These are phyloP conservation scores for Mionectes olivaceus DNA, from an alignment of 2,797 vertebrate genomes.

Conservation along the genomic window DNA sequence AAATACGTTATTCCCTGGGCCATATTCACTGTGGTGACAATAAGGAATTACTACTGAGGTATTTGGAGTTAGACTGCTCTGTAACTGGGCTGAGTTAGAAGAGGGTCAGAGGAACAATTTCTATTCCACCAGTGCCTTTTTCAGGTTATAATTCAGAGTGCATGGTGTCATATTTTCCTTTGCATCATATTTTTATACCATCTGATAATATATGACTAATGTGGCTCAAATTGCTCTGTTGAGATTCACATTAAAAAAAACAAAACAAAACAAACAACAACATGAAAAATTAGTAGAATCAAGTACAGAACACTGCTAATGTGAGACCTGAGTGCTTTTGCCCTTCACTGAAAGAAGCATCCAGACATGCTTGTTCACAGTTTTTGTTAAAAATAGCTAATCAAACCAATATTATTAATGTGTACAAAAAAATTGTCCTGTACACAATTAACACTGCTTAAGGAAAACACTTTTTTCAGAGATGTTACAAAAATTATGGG, in stretches of 20 bases:
- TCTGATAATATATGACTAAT: not conserved
- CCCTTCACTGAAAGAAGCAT: not conserved
- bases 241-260: not conserved
- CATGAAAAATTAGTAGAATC: not conserved
- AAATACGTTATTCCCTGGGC: not conserved
- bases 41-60: not conserved
- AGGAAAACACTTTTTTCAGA: constrained; percentile 10
- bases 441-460: constrained; percentile 8
- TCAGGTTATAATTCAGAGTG: not conserved
- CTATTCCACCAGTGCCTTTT: not conserved
- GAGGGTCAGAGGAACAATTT: not conserved
- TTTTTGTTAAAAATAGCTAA: constrained; percentile 22
- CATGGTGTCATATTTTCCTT: not conserved
- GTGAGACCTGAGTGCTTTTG: not conserved
- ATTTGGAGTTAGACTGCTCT: not conserved
- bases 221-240: not conserved
- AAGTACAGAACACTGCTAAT: not conserved
- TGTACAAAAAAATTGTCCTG: not conserved
- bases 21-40: not conserved
- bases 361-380: not conserved
- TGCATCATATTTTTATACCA: not conserved
- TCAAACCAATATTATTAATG: constrained; percentile 19
- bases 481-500: constrained; percentile 36
- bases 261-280: not conserved
- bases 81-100: not conserved